These are phyloP conservation scores for Lucinisca nassula DNA, from an alignment of 2,888 invertebrate genomes.

Conservation along the genomic window DNA sequence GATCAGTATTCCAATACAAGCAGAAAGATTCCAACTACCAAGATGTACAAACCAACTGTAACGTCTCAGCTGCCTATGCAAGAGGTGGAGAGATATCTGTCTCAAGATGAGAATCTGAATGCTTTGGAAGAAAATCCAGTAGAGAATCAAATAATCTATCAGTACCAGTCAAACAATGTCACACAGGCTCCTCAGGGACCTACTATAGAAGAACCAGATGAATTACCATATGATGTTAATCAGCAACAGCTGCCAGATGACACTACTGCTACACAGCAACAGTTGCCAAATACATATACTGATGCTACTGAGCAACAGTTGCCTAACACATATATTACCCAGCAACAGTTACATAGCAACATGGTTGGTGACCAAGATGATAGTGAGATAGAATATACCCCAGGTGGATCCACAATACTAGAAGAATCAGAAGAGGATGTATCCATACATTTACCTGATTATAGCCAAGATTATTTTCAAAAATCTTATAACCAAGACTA, in stretches of 20 bases:
- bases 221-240: not conserved
- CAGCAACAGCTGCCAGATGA: not conserved
- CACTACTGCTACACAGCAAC: not conserved
- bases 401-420: not conserved
- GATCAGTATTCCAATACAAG: not conserved
- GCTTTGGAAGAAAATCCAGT: not conserved
- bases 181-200: not conserved
- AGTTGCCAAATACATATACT: not conserved
- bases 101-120: not conserved
- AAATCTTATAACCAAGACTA: too few species aligned
- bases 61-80: not conserved
- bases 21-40: not conserved
- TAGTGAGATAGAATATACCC: not conserved
- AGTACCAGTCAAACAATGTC: not conserved
- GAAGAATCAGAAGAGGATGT: not conserved
- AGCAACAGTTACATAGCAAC: constrained; percentile 7
- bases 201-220: not conserved
- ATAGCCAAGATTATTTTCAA: not conserved
- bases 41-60: not conserved
- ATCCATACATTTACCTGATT: not conserved
- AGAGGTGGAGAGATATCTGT: not conserved
- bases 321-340: not conserved
- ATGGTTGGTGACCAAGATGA: not conserved
- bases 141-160: not conserved
- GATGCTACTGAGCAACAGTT: not conserved